A percentile compares a stretch with the other conserved stretches of the same genome.
Conservation (phyloP, 2,797 vertebrate species). For the Thalassophryne amazonica region DNA sequence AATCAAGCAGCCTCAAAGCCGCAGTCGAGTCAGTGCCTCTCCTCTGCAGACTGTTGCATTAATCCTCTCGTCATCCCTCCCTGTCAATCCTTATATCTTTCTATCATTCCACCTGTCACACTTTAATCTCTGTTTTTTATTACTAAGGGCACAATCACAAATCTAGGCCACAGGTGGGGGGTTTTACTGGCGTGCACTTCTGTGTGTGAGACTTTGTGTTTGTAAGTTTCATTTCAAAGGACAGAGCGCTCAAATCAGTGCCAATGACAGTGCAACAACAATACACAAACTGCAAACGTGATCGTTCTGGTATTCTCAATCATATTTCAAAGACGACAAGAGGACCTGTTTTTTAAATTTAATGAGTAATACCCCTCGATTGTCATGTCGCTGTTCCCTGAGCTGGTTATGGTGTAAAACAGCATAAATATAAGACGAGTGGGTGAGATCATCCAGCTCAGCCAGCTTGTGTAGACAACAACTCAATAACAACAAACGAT, state of each 20-base stretch:
- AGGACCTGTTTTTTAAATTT: too few relatives aligned
- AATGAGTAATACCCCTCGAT: too few relatives aligned
- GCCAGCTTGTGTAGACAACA: too few relatives aligned
- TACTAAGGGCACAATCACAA: conserved; percentile 15
- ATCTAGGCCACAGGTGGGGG: conserved; percentile 34
- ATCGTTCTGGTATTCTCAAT: too few relatives aligned
- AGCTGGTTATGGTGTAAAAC: too few relatives aligned
- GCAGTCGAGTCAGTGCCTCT: neutral
- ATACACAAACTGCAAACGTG: conserved; percentile 5
- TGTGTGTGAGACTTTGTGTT: neutral
- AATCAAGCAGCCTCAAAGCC: neutral
- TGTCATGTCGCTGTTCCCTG: too few relatives aligned
- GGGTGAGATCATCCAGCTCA: too few relatives aligned
- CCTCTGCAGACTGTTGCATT: neutral
- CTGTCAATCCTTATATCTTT: conserved; percentile 1
- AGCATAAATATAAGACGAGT: too few relatives aligned
- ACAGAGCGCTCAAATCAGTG: neutral
- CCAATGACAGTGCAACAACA: neutral
- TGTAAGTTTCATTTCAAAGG: conserved; percentile 30
- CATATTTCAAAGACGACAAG: too few relatives aligned
- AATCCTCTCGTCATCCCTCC: neutral
- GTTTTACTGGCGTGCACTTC: neutral
- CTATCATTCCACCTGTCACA: neutral
- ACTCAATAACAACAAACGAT: too few relatives aligned
- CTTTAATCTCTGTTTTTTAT: conserved; percentile 11